Conservation (phyloP, 2,888 invertebrate genomes). For the Agrochola lychnidis region DNA sequence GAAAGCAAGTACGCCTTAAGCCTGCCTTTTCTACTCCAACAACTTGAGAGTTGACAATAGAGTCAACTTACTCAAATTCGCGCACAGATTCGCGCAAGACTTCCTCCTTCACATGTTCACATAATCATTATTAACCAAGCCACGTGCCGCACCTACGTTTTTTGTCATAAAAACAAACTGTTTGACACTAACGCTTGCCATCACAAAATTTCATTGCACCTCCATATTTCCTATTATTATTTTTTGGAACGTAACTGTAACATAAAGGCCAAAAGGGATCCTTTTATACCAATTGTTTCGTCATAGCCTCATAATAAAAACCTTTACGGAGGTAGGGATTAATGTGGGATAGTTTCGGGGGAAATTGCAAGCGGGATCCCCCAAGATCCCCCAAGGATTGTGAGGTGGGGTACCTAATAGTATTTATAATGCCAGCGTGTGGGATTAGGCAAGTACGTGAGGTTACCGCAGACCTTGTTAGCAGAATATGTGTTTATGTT, state of each 20-base stretch:
- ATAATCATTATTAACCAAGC: slow-evolving; percentile 36
- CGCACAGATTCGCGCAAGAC: slow-evolving; percentile 4
- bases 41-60: neutral
- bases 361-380: slow-evolving; percentile 73
- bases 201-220: slow-evolving; percentile 67
- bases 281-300: slow-evolving; percentile 80
- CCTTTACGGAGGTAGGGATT: slow-evolving; percentile 80
- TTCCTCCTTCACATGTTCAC: slow-evolving; percentile 8
- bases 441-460: slow-evolving; percentile 79
- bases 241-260: slow-evolving; percentile 59
- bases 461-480: slow-evolving; percentile 68
- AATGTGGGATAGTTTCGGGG: slow-evolving; percentile 83
- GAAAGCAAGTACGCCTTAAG: slow-evolving; percentile 11
- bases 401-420: slow-evolving; percentile 75
- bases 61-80: slow-evolving; percentile 10
- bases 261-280: slow-evolving; percentile 68
- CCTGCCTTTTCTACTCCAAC: neutral
- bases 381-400: slow-evolving; percentile 69
- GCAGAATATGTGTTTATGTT: slow-evolving; percentile 68
- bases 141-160: slow-evolving; percentile 60
- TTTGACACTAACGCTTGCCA: slow-evolving; percentile 50
- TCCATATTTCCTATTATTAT: slow-evolving; percentile 63
- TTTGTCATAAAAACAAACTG: slow-evolving; percentile 66
- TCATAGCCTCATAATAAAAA: slow-evolving; percentile 81
- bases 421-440: slow-evolving; percentile 84